These are phyloP conservation scores for Acanthis flammea DNA, from an alignment of 2,797 vertebrate genomes.

Conservation along the genomic window DNA sequence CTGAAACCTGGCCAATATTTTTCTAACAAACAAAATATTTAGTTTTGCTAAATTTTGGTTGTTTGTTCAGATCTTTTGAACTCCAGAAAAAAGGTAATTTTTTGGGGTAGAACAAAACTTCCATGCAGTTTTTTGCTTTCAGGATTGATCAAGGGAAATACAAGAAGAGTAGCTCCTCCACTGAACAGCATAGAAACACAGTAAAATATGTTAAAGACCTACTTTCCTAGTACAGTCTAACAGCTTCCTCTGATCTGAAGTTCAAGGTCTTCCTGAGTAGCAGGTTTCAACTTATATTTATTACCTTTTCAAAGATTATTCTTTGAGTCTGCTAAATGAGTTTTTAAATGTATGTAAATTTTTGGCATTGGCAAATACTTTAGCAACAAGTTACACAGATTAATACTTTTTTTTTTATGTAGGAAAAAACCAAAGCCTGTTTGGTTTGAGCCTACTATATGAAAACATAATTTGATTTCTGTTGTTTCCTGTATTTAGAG, in stretches of 20 bases:
- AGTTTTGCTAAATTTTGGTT: neutral
- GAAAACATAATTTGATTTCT: constrained; percentile 2
- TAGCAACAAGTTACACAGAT: neutral
- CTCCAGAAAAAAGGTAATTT: neutral
- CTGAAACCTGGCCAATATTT: neutral
- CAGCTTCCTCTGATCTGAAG: neutral
- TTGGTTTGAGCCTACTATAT: neutral
- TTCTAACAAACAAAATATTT: neutral
- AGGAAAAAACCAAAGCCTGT: neutral
- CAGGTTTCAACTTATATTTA: neutral
- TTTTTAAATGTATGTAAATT: neutral
- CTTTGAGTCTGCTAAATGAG: neutral
- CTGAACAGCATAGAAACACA: neutral
- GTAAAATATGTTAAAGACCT: neutral
- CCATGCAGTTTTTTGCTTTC: neutral
- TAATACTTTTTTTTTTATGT: neutral
- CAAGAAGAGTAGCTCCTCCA: neutral
- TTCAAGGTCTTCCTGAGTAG: neutral
- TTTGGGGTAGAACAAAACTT: neutral
- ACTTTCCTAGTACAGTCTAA: neutral
- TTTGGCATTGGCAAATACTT: neutral
- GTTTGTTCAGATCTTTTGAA: neutral
- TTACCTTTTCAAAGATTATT: neutral
- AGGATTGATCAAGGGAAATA: neutral
- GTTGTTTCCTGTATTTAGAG: neutral